These are phyloP conservation scores for Blastobasis lacticolella DNA, from an alignment of 2,888 invertebrate species.

Conservation along the genomic window DNA sequence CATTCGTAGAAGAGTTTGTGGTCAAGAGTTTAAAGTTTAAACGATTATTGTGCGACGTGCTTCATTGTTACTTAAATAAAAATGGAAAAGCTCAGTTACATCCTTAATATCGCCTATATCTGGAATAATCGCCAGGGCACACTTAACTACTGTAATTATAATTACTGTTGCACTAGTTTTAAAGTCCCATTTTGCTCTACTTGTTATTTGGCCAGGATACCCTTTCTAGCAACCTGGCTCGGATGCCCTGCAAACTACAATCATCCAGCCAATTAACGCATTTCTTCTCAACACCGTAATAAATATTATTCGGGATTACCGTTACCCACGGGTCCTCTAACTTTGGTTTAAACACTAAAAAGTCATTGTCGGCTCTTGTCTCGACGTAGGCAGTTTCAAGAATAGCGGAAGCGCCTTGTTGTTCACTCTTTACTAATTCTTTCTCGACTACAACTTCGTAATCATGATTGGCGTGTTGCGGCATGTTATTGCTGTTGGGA, in stretches of 20 bases:
- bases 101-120: no score
- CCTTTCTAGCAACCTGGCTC: slow-evolving; percentile 31
- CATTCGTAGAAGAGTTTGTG: no score
- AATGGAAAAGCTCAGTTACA: no score
- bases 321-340: slow-evolving; percentile 39
- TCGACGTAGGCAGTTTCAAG: slow-evolving; percentile 35
- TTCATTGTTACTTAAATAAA: no score
- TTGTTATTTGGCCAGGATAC: slow-evolving; percentile 24
- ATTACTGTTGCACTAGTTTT: no score
- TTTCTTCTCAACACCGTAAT: slow-evolving; percentile 44
- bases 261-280: slow-evolving; percentile 61
- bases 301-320: slow-evolving; percentile 48
- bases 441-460: slow-evolving; percentile 21
- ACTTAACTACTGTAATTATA: no score
- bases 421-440: slow-evolving; percentile 29
- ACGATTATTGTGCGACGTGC: no score
- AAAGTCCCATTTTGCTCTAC: no score
- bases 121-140: no score
- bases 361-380: slow-evolving; percentile 40
- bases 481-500: background rate
- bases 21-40: no score
- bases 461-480: background rate
- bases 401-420: slow-evolving; percentile 28
- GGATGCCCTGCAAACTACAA: slow-evolving; percentile 44
- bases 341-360: slow-evolving; percentile 35